Conservation (phyloP, 2,113 vertebrate genomes). For the Chloropsis cyanopogon region DNA sequence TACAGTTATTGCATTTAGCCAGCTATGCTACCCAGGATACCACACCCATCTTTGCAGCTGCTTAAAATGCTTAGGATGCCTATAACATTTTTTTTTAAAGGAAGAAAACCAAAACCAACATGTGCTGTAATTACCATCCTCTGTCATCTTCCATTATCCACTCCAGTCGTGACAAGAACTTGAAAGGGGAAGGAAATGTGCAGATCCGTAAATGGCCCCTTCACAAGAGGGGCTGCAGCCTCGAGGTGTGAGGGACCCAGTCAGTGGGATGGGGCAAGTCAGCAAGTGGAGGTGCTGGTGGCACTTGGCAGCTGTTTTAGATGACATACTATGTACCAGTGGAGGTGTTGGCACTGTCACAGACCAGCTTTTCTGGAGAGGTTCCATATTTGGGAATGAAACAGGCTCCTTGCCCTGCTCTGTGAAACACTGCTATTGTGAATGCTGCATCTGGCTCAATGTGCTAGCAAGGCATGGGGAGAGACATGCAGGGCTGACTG, state of each 20-base stretch:
- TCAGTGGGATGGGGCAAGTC: neutral
- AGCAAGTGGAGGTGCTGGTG: neutral
- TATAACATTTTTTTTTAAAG: neutral
- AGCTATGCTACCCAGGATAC: neutral
- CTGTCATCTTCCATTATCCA: neutral
- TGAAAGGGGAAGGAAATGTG: neutral
- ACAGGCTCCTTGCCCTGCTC: neutral
- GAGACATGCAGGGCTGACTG: neutral
- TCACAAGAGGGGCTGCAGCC: neutral
- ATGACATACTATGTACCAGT: neutral
- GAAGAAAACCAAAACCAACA: neutral
- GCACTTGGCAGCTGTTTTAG: neutral
- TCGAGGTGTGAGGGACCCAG: fast-evolving
- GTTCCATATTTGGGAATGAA: neutral
- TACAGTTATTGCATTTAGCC: neutral
- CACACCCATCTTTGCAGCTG: slow-evolving; percentile 14
- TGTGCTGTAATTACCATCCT: neutral
- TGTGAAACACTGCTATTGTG: neutral
- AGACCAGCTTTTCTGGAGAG: neutral
- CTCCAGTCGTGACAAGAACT: neutral
- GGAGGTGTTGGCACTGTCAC: neutral
- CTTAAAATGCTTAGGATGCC: slow-evolving; percentile 30
- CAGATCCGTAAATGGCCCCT: neutral
- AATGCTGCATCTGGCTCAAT: neutral
- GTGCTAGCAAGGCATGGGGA: neutral